A percentile compares a stretch with the other conserved stretches of the same genome.
Conservation (phyloP, 1,140 invertebrate genomes). For the Globodera ellingtonae region DNA sequence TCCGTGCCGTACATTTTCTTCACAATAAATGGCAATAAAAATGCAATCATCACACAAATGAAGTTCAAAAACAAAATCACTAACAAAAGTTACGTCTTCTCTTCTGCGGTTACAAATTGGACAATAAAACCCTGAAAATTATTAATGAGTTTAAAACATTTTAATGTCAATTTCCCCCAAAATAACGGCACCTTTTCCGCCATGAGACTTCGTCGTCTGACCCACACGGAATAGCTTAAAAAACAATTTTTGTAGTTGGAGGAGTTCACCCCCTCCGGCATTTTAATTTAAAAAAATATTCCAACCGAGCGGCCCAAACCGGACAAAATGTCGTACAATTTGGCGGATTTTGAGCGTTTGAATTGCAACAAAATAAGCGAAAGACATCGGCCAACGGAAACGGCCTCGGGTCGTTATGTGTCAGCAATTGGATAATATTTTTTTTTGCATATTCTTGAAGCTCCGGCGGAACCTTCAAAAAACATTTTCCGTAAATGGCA, state of each 20-base stretch:
- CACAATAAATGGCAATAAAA: conserved; percentile 8
- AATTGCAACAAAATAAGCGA: conserved; percentile 34
- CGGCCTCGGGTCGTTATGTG: conserved; percentile 82
- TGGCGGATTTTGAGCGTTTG: neutral
- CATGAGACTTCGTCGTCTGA: conserved; percentile 55
- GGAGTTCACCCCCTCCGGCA: conserved; percentile 6
- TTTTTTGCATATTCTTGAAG: conserved; percentile 85
- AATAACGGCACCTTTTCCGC: conserved; percentile 41
- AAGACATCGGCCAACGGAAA: conserved; percentile 61
- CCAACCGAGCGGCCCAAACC: conserved; percentile 51
- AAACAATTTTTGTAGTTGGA: neutral
- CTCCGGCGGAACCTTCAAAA: conserved; percentile 76
- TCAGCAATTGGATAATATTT: conserved; percentile 87
- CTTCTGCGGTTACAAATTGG: conserved; percentile 5
- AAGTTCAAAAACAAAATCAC: neutral
- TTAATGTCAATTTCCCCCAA: neutral
- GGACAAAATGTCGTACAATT: conserved; percentile 44
- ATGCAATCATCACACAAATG: neutral
- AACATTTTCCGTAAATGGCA: neutral
- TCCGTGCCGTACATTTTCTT: no score
- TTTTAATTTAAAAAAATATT: neutral
- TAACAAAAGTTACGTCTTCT: conserved; percentile 7
- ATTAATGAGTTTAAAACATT: no score
- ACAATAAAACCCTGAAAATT: conserved; percentile 28
- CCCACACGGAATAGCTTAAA: conserved; percentile 55